Conservation (phyloP, 2,113 vertebrate genomes). For the Theristicus caerulescens region DNA sequence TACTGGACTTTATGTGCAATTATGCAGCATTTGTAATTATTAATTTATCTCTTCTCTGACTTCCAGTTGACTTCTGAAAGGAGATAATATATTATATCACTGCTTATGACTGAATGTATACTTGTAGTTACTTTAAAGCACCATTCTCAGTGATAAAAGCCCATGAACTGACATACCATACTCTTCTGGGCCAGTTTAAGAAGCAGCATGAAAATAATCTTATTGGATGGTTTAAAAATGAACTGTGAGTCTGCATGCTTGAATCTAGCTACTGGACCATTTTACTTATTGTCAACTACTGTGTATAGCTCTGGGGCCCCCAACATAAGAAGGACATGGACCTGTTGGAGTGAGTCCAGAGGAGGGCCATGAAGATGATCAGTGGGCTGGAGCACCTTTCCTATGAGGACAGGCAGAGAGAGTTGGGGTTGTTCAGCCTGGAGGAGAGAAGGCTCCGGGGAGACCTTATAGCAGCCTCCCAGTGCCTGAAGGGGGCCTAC, state of each 20-base stretch:
- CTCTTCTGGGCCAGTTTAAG: background rate
- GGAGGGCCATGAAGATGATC: background rate
- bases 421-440: background rate
- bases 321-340: background rate
- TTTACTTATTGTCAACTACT: background rate
- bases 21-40: conserved; percentile 35
- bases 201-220: background rate
- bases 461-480: background rate
- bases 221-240: background rate
- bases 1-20: background rate
- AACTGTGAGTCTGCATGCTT: background rate
- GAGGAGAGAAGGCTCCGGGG: background rate
- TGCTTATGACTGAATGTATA: background rate
- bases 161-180: background rate
- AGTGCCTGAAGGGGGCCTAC: background rate
- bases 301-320: background rate
- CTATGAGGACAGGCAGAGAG: background rate
- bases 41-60: conserved; percentile 45
- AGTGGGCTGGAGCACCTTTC: background rate
- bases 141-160: background rate
- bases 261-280: background rate
- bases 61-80: conserved; percentile 18
- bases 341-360: background rate
- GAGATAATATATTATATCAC: background rate
- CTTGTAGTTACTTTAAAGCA: background rate